Evolutionary conservation across 1,140 invertebrate genomes (phyloP).

Genomic region (Hyles euphorbiae): DNA sequence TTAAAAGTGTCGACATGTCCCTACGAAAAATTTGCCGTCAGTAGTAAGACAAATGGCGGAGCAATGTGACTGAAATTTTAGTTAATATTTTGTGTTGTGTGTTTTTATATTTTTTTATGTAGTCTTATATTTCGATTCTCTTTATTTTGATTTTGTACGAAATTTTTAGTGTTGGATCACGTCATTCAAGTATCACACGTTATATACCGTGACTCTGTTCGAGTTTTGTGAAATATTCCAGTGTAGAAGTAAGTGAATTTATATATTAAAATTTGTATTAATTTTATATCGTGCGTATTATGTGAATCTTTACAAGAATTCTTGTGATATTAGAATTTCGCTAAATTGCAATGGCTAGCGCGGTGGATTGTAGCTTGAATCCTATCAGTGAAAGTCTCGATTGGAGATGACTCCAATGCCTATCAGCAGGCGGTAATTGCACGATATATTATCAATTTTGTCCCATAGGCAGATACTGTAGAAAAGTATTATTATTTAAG

Average conservation of each 20-base stretch:
- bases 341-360: no score
- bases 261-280: background rate
- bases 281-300: no score
- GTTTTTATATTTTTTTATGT: slow-evolving; percentile 63
- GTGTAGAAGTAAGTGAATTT: slow-evolving; percentile 1
- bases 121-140: slow-evolving; percentile 57
- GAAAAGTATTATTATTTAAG: no score
- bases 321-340: no score
- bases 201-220: slow-evolving; percentile 22
- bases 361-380: no score
- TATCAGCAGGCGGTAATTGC: no score
- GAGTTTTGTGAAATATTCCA: slow-evolving; percentile 26
- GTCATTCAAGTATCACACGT: slow-evolving; percentile 3
- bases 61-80: slow-evolving; percentile 69
- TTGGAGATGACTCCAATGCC: no score
- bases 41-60: slow-evolving; percentile 52
- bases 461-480: no score
- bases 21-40: slow-evolving; percentile 12
- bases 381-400: no score
- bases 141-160: slow-evolving; percentile 54
- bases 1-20: background rate
- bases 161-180: slow-evolving; percentile 52
- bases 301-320: no score
- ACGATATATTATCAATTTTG: no score
- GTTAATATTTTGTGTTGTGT: slow-evolving; percentile 67